A percentile compares a stretch with the other conserved stretches of the same genome.
phyloP scores from a whole-genome alignment of 2,888 invertebrate species.

The Ptilodon capucinus region DNA sequence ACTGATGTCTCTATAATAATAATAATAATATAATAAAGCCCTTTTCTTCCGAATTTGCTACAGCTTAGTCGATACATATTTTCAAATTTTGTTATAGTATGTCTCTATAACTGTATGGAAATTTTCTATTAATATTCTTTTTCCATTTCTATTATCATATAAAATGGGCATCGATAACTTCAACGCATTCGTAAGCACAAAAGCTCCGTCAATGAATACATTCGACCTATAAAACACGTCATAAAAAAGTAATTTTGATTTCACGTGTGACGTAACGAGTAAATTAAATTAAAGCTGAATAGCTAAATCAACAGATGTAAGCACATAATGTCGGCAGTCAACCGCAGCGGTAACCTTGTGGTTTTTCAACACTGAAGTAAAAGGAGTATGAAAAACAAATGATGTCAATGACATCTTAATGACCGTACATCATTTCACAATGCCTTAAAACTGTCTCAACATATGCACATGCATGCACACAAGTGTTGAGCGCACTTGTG shows the following conservation, averaged over 20 bases:
- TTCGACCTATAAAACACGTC: background rate
- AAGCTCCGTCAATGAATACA: background rate
- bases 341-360: constrained; percentile 48
- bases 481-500: background rate
- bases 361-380: constrained; percentile 48
- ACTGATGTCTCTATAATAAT: too few relatives aligned
- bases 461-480: constrained; percentile 20
- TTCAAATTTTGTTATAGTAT: too few relatives aligned
- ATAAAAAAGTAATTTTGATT: background rate
- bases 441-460: constrained; percentile 63
- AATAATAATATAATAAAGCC: too few relatives aligned
- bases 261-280: background rate
- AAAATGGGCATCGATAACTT: background rate
- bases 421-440: constrained; percentile 62
- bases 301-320: constrained; percentile 2
- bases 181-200: background rate
- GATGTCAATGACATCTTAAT: constrained; percentile 71
- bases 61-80: too few relatives aligned
- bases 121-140: too few relatives aligned
- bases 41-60: too few relatives aligned
- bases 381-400: constrained; percentile 55
- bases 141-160: background rate
- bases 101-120: too few relatives aligned
- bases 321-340: constrained; percentile 35
- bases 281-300: constrained; percentile 2